Base-by-base conservation (phyloP, 2,888 invertebrate genomes). In the Caenorhabditis japonica region DNA sequence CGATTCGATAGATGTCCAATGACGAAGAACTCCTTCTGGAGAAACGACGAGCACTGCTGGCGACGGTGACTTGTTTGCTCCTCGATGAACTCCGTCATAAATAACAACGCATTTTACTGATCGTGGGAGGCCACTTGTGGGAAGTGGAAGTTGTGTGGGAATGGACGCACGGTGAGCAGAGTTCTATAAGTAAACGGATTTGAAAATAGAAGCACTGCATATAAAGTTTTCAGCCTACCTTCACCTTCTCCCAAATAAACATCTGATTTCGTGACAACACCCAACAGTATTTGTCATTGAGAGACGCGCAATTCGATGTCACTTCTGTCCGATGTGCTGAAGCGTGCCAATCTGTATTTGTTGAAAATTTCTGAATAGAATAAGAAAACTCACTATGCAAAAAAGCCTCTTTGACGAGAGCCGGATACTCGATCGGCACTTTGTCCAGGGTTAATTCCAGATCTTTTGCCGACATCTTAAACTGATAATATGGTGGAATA, bases 231-330 rank as follows among this genome's bases (percentile, higher is more conserved):
- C 33, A 1, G 36, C 1, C 47, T 12, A 69, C 60, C 15, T 55
- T 75, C 0, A 25, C 10, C 19, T 52, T 10, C 12, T 69, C 69
- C 75, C 75, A 75, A 25, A 75, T 69, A 33, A 59, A 64, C 53
- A 75, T 55, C 4, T 68, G 47, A 36, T 58, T 52, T 34, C 66
- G 46, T 0, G 75, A 69, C 23, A 70, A 23, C 4, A 70, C 56
- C 75, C 75, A 75, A 38, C 75, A 75, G 36, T 64, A 55, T 8
- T 47, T 64, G 0, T 75, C 69, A 39, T 75, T 75, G n/a, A 75
- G 15, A 4, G 75, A 55, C 4, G 69, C 75, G 34, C 69, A 75
- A 55, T 64, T 59, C 15, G 55, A 38, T 0, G 53, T 15, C 4
- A 70, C 44, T n/a, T 75, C 69, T 5, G 62, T 34, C 12, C 43